Percentiles rank a stretch among this genome's conserved stretches.
Evolutionary conservation across 64 coral and sea anemone species (phyloP).

Genomic region (Pocillopora verrucosa): DNA sequence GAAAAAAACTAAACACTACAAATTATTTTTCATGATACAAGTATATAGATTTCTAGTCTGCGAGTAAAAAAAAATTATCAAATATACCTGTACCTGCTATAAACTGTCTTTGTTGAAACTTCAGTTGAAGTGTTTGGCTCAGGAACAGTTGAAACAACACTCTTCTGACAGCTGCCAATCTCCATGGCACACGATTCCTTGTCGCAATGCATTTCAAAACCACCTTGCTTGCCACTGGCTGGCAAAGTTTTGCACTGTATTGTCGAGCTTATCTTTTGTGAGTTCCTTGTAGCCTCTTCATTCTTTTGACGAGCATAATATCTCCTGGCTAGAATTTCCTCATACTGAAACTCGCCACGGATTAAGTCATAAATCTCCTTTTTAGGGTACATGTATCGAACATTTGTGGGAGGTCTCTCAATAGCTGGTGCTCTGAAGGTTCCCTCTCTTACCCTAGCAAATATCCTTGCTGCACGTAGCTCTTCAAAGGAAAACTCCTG

Average conservation of each 20-base stretch:
- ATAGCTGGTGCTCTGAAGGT: not conserved
- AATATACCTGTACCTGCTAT: not conserved
- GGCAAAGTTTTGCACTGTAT: not conserved
- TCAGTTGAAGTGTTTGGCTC: not conserved
- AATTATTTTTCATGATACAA: too few species aligned
- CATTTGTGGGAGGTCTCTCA: slow-evolving; percentile 9
- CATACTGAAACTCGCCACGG: slow-evolving; percentile 76
- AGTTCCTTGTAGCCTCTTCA: not conserved
- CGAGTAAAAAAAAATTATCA: too few species aligned
- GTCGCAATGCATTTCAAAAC: not conserved
- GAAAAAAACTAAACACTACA: too few species aligned
- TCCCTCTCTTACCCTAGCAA: slow-evolving; percentile 45
- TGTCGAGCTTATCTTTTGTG: not conserved
- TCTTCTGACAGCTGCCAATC: slow-evolving; percentile 54
- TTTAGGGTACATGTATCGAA: slow-evolving; percentile 86
- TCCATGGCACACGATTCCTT: slow-evolving; percentile 43
- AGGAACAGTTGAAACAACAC: not conserved
- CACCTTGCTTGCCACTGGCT: not conserved
- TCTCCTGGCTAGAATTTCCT: slow-evolving; percentile 78
- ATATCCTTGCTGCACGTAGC: slow-evolving; percentile 68
- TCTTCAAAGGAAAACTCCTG: slow-evolving; percentile 96
- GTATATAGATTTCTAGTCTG: too few species aligned
- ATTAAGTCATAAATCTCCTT: slow-evolving; percentile 85
- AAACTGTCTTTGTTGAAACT: not conserved
- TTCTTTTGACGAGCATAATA: slow-evolving; percentile 55